Base-by-base conservation (phyloP, 2,797 vertebrate genomes). In the Aplochiton taeniatus region DNA sequence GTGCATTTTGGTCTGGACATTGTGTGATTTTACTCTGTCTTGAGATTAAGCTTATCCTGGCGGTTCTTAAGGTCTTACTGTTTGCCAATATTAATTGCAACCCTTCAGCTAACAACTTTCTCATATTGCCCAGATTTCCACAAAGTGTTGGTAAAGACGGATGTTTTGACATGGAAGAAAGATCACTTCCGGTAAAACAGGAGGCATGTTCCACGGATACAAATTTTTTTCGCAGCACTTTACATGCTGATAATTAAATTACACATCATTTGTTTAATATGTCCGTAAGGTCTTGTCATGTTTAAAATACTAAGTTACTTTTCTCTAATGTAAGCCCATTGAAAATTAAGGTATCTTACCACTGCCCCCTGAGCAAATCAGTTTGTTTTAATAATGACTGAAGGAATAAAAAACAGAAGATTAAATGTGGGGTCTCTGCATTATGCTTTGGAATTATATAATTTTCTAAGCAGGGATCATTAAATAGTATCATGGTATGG, bases 361-460 rank as follows among this genome's bases (percentile, higher is more conserved):
- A 63, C 56, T 73, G 31, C 61, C 63, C 8, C 69, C 46, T 41
- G 44, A 75, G 48, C 20, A 81, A 76, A 59, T 42, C 44, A 6
- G 31, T 66, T 46, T 85, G 55, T 68, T 77, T 78, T 79, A 61
- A 66, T 78, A 60, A 62, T 76, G 61, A 84, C 69, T 78, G 61
- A 69, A 63, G 63, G 18, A 83, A 89, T 89, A 80, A 90, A 91
- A 87, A 76, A 69, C 65, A 72, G 43, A 13, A 63, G 69, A 58
- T 63, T 10, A 48, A 48, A 11, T 48, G 9, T 48, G 46, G 46
- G 9, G 9, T 48, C 10, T 9, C 2, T 48, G 46, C 31, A 31
- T n/a, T 31, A 31, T 31, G 31, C 31, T 31, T 31, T 31, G 31
- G 31, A 31, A 31, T 31, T 31, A 6, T 6, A 31, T 31, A 2